Base-by-base conservation (phyloP, 2,113 vertebrate species). In the Ochotona princeps region DNA sequence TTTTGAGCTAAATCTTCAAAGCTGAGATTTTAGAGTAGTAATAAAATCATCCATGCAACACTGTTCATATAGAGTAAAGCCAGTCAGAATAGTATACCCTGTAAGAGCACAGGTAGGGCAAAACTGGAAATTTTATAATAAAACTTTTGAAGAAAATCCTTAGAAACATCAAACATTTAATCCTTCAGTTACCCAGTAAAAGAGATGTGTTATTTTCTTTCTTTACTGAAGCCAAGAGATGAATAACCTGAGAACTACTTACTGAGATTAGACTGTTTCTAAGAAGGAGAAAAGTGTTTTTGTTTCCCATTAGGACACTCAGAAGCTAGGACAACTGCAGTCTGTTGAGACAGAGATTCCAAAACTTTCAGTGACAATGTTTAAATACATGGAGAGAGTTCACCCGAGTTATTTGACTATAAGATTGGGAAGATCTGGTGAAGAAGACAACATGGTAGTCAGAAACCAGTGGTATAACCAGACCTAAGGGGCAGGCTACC, bases 131-230 rank as follows among this genome's bases (percentile, higher is more conserved):
- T 47, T 79, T 73, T 57, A 57, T 88, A 91, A 35, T 80, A 28
- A 80, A 81, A 18, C 20, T 2, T 35, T 85, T 82, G 38, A 83
- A 60, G 23, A 18, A 30, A 78, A 83, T 74, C 63, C 32, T 30
- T 78, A 86, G 63, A 79, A 82, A 91, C 26, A 63, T 30, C 69
- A 5, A 89, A 2, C 49, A 1, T 91, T 89, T 63, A 79, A 76
- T 1, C 82, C 5, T 60, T 72, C 10, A 60, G 18, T 70, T 74
- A 15, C 0, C 76, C 66, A 17, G 13, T 75, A 17, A 60, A 80
- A 3, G 8, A 26, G 25, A 60, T 66, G 5, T 4, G 61, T 7
- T 7, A n/a, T 79, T 15, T 66, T 82, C 17, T 44, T 4, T n/a
- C 7, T 4, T 69, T 20, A n/a, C 38, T 60, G 72, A 82, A 82